Evolutionary conservation across 2,797 vertebrate species (phyloP), one percentile per base, ranked within the genome.

Genomic region (Enteromius trimaculatus): DNA sequence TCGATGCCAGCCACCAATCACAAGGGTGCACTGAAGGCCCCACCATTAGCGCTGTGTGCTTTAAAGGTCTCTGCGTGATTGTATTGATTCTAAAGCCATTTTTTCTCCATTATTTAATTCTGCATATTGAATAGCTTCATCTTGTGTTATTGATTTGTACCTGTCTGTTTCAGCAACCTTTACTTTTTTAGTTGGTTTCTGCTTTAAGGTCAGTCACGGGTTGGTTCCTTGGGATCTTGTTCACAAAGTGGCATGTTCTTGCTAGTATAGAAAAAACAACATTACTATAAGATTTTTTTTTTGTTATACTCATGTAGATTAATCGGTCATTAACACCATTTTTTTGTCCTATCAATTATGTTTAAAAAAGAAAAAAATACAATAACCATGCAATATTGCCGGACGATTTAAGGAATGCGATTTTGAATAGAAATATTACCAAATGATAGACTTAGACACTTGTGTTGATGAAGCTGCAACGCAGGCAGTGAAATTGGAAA

Each of bases 151-250:
- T 82, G 72, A 82, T 77, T 68, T 34, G 23, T 77, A 76, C 64
- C 11, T 47, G 23, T 64, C 21, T 82, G 84, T 92, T 91, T 92
- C 87, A 77, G 17, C n/a, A 77, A 26, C 87, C 87, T 90, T 51
- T 60, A 13, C 39, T 31, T 64, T 65, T 42, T 87, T 87, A 86
- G 49, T 77, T 68, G 82, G 23, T 66, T 60, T 77, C 4, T 69
- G 16, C 55, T 16, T 3, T 29, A 26, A 51, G 29, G 31, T n/a
- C 16, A 75, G 16, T 26, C n/a, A 6, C 37, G 0, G 31, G 31
- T 51, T 74, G 21, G 47, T 74, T 64, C 60, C 26, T 49, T 47
- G 53, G 37, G 21, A 51, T 64, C 14, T 29, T n/a, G 3, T 47
- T 72, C 51, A n/a, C 31, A 39, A 37, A 19, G n/a, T 70, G 17